Percentiles rank a stretch among this genome's conserved stretches.
phyloP scores from a whole-genome alignment of 1,140 invertebrate species.

The Chelonus insularis region DNA sequence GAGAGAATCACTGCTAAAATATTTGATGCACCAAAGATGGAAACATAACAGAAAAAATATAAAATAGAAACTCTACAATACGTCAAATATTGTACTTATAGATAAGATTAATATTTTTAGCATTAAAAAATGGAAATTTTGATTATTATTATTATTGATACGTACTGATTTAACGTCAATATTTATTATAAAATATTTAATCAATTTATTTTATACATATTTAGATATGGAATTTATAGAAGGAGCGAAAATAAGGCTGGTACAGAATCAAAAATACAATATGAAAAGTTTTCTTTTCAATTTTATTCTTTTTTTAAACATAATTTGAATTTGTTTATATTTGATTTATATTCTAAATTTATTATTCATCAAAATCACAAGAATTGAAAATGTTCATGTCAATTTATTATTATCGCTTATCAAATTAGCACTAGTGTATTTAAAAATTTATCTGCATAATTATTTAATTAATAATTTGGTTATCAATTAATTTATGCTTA shows the following conservation, averaged over 20 bases:
- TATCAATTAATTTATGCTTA: not conserved
- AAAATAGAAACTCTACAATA: not conserved
- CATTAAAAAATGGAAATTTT: not conserved
- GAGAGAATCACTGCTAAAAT: slow-evolving; percentile 46
- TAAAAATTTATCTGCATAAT: not conserved
- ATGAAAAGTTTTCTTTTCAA: not conserved
- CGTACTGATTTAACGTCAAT: too few relatives aligned
- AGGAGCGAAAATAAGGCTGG: slow-evolving; percentile 13
- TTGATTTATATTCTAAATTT: too few relatives aligned
- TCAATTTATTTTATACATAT: not conserved
- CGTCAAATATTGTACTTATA: slow-evolving; percentile 16
- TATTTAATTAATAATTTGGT: not conserved
- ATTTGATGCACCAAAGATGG: slow-evolving; percentile 37
- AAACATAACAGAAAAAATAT: not conserved
- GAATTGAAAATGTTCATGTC: too few relatives aligned
- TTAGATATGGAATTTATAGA: not conserved
- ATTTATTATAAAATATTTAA: not conserved
- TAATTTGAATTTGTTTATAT: not conserved
- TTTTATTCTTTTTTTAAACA: not conserved
- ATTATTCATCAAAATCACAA: too few relatives aligned
- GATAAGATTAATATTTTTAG: not conserved
- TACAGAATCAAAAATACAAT: not conserved
- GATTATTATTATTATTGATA: not conserved
- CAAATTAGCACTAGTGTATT: not conserved
- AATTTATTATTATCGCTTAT: too few relatives aligned